A percentile compares a stretch with the other conserved stretches of the same genome.
Evolutionary conservation across 1,140 invertebrate genomes (phyloP).

Genomic region (Solenopsis fugax): DNA sequence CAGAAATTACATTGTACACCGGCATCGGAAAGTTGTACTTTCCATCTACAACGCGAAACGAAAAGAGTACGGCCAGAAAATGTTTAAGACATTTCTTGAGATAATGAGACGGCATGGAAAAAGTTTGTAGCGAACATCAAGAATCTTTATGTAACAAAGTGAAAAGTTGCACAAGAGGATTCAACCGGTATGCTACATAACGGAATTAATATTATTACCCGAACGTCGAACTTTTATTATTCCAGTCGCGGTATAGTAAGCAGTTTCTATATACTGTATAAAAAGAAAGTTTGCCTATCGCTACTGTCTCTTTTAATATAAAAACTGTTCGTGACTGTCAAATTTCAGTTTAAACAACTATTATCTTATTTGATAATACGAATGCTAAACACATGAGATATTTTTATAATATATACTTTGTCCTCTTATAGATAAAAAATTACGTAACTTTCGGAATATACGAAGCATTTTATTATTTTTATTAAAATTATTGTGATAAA

Average conservation of each 20-base stretch:
- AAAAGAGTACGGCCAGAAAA: slow-evolving; percentile 35
- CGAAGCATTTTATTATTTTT: not conserved
- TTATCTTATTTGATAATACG: not conserved
- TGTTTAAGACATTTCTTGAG: slow-evolving; percentile 52
- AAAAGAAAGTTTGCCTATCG: slow-evolving; percentile 24
- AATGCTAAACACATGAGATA: not conserved
- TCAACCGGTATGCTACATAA: slow-evolving; percentile 45
- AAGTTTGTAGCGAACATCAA: slow-evolving; percentile 50
- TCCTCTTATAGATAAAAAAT: not conserved
- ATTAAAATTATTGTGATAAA: slow-evolving; percentile 6
- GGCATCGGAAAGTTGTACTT: slow-evolving; percentile 47
- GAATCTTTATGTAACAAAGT: slow-evolving; percentile 57
- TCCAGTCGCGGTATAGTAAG: slow-evolving; percentile 37
- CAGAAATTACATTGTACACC: slow-evolving; percentile 40
- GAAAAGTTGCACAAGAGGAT: slow-evolving; percentile 46
- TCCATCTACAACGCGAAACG: slow-evolving; percentile 29
- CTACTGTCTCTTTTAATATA: not conserved
- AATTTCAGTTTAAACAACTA: slow-evolving; percentile 10
- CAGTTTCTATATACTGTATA: not conserved
- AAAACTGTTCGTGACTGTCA: slow-evolving; percentile 6
- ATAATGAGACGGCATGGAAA: slow-evolving; percentile 57
- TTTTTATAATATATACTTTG: not conserved
- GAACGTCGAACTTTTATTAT: slow-evolving; percentile 55
- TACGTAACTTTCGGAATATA: not conserved
- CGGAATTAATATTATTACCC: slow-evolving; percentile 47